These are phyloP conservation scores for Chrysochloris asiatica DNA, from an alignment of 2,113 vertebrate genomes.

Conservation along the genomic window DNA sequence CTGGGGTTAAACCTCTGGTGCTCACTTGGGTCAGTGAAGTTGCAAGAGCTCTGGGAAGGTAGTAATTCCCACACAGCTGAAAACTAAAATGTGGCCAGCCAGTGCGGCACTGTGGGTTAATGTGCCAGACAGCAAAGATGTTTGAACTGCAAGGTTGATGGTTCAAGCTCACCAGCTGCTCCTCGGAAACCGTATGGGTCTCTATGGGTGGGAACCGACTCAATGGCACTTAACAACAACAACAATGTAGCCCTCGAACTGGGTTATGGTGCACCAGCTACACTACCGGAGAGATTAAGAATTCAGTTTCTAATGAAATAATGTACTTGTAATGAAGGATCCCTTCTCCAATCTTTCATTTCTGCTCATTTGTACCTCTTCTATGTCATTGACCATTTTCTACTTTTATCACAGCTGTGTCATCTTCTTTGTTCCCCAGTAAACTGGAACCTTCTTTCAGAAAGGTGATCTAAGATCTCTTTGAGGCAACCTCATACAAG, in stretches of 20 bases:
- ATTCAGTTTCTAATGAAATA: neutral
- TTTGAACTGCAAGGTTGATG: too few relatives aligned
- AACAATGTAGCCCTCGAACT: too few relatives aligned
- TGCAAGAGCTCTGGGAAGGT: neutral
- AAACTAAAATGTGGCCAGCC: neutral
- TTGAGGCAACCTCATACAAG: neutral
- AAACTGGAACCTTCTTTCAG: neutral
- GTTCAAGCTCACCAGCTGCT: too few relatives aligned
- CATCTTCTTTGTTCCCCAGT: neutral
- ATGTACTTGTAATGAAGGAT: neutral
- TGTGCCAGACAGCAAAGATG: too few relatives aligned
- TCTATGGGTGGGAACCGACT: too few relatives aligned
- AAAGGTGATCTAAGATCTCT: neutral
- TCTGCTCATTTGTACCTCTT: fast-evolving
- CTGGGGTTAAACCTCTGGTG: neutral
- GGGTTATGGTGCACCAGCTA: neutral
- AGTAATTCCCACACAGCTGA: neutral
- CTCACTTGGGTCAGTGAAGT: conserved; percentile 24
- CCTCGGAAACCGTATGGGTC: too few relatives aligned
- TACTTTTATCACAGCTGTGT: neutral
- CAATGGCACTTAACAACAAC: too few relatives aligned
- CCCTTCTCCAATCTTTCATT: neutral
- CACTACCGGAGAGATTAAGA: neutral
- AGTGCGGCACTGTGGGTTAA: neutral
- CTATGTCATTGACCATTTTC: neutral